Evolutionary conservation across 1,140 invertebrate species (phyloP).

Genomic region (Globodera ellingtonae): DNA sequence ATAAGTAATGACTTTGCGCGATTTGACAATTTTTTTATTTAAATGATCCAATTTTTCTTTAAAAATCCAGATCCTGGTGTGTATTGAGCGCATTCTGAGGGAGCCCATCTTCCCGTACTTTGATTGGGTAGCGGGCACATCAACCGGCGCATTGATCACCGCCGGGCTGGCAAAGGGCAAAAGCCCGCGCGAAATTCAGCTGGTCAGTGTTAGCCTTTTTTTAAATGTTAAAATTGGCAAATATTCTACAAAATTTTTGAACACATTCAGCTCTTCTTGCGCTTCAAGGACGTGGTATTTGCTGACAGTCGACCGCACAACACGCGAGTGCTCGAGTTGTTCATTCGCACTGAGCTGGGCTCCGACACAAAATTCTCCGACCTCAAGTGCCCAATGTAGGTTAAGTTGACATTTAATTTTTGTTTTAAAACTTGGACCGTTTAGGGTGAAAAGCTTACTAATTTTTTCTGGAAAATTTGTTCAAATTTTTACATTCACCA

Average conservation of each 20-base stretch:
- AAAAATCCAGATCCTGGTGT: slow-evolving; percentile 53
- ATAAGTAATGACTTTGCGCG: neutral
- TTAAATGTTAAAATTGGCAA: neutral
- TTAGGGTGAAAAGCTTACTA: too few relatives aligned
- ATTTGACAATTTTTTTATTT: slow-evolving; percentile 19
- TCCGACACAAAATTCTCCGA: slow-evolving; percentile 66
- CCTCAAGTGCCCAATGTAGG: slow-evolving; percentile 64
- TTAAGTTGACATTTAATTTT: slow-evolving; percentile 34
- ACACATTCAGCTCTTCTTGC: slow-evolving; percentile 52
- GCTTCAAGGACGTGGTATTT: slow-evolving; percentile 62
- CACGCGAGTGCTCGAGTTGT: slow-evolving; percentile 80
- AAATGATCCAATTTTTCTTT: slow-evolving; percentile 10
- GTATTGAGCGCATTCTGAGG: slow-evolving; percentile 54
- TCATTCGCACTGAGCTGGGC: slow-evolving; percentile 85
- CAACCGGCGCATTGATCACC: slow-evolving; percentile 90
- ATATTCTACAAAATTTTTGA: too few relatives aligned
- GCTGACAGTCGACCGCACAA: slow-evolving; percentile 66
- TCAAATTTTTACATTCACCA: slow-evolving; percentile 34
- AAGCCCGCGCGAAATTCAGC: slow-evolving; percentile 9
- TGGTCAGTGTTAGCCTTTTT: neutral
- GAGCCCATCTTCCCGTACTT: slow-evolving; percentile 70
- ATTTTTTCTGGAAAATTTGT: too few relatives aligned
- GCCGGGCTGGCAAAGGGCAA: slow-evolving; percentile 71
- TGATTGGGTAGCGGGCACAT: slow-evolving; percentile 95
- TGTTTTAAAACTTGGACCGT: too few relatives aligned